These are phyloP conservation scores for Notothenia coriiceps DNA, from an alignment of 2,113 vertebrate species.

Conservation along the genomic window DNA sequence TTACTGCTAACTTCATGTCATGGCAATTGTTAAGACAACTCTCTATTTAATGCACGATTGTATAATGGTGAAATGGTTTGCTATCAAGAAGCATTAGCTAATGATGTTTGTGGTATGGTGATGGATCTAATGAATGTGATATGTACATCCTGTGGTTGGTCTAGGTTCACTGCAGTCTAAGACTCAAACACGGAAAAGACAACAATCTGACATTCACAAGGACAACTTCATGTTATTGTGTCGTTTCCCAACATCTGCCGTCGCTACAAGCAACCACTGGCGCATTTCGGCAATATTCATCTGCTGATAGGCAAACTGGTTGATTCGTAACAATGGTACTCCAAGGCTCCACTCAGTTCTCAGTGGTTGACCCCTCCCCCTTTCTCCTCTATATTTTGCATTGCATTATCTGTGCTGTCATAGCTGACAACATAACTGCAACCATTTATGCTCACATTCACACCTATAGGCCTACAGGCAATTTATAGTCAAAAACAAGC, in stretches of 20 bases:
- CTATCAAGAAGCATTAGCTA: too few species aligned
- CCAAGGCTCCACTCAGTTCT: slow-evolving; percentile 4
- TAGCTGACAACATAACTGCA: slow-evolving; percentile 19
- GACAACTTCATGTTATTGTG: slow-evolving; percentile 10
- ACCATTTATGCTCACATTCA: too few species aligned
- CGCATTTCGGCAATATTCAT: slow-evolving; percentile 6
- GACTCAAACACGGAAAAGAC: background rate
- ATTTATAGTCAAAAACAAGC: too few species aligned
- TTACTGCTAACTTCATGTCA: too few species aligned
- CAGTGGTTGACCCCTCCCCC: background rate
- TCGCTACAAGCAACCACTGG: background rate
- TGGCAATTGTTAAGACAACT: background rate
- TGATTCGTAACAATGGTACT: slow-evolving; percentile 36
- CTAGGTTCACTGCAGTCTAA: background rate
- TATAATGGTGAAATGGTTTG: too few species aligned
- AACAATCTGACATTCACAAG: slow-evolving; percentile 3
- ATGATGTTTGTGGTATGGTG: background rate
- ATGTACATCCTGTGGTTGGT: background rate
- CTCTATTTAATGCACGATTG: background rate
- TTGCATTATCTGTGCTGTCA: slow-evolving; percentile 29
- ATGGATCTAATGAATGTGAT: background rate
- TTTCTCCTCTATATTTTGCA: background rate
- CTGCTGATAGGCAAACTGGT: slow-evolving; percentile 23
- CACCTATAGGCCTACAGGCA: too few species aligned
- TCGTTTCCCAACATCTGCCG: slow-evolving; percentile 21